Conservation (phyloP, 2,797 vertebrate genomes). For the Pseudochaenichthys georgianus region DNA sequence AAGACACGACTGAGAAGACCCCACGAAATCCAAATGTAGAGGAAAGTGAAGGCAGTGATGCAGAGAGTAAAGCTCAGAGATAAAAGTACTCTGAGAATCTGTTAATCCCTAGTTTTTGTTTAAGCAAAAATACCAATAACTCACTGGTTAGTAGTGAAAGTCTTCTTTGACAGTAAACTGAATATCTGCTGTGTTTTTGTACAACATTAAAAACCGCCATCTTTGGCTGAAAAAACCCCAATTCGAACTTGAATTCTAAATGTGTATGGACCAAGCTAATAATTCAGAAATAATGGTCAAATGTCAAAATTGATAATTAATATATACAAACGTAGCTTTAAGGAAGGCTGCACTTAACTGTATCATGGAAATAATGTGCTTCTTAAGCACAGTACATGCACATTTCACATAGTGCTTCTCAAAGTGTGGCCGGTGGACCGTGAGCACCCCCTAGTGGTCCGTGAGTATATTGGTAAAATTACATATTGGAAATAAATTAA, state of each 20-base stretch:
- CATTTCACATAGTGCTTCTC: neutral
- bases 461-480: no score
- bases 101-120: neutral
- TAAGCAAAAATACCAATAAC: neutral
- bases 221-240: no score
- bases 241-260: no score
- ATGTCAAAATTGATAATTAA: neutral
- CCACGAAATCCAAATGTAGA: neutral
- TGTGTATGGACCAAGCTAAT: no score
- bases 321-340: no score
- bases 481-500: no score
- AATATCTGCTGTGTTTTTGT: neutral
- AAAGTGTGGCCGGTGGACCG: no score
- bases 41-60: constrained; percentile 35
- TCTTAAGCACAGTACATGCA: neutral
- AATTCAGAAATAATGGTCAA: neutral
- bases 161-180: neutral
- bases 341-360: no score
- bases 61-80: neutral
- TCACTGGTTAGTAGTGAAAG: neutral
- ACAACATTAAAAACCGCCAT: neutral
- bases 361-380: neutral
- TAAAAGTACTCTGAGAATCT: neutral
- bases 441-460: no score
- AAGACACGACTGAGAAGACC: constrained; percentile 1